phyloP scores from a whole-genome alignment of 2,113 vertebrate genomes.

The Nicator chloris region DNA sequence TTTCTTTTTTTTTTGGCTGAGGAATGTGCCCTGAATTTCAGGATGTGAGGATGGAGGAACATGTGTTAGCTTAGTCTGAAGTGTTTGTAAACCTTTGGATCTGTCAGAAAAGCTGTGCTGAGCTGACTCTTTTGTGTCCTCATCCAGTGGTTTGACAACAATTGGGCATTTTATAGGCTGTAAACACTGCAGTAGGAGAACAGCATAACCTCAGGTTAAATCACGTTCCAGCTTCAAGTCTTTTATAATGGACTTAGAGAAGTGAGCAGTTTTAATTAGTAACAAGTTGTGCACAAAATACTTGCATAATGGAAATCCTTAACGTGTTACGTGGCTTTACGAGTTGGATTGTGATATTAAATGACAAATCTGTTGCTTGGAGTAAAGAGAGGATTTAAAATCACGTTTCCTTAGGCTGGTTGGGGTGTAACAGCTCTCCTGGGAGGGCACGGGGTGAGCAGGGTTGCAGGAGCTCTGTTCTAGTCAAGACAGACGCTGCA shows the following conservation, averaged over 20 bases:
- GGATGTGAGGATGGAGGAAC: neutral
- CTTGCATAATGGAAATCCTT: neutral
- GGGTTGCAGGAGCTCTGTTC: neutral
- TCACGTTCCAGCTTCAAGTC: neutral
- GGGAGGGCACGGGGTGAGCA: rapidly evolving
- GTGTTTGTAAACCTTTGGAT: neutral
- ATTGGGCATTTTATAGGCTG: neutral
- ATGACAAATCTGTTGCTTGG: neutral
- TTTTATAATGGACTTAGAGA: neutral
- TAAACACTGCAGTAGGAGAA: neutral
- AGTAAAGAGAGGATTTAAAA: neutral
- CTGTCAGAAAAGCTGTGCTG: neutral
- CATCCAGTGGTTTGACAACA: neutral
- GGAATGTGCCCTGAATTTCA: neutral
- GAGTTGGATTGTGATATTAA: neutral
- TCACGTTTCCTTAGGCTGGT: rapidly evolving
- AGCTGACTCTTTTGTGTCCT: neutral
- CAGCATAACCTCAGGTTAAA: neutral
- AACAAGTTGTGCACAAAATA: neutral
- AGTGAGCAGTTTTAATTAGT: neutral
- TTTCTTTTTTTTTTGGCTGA: neutral
- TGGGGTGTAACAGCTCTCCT: neutral
- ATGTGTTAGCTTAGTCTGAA: neutral
- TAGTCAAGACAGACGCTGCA: neutral
- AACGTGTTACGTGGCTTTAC: neutral